Percentiles rank a stretch among this genome's conserved stretches.
Evolutionary conservation across 2,888 invertebrate genomes (phyloP).

Genomic region (Eristalis tenax): DNA sequence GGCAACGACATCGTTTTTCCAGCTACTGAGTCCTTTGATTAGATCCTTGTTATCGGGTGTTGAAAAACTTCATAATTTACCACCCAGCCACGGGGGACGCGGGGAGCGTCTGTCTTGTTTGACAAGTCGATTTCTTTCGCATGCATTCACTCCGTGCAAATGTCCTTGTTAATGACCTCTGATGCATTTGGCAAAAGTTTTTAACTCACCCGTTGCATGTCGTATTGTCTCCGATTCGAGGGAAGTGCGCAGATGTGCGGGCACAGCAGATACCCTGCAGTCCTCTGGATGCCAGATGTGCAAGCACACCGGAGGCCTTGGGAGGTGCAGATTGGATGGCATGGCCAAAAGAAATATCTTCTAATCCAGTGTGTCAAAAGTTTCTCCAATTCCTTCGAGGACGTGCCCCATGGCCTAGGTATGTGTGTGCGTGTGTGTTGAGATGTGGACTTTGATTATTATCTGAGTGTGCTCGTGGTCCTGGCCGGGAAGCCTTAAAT

Average conservation of each 20-base stretch:
- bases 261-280: neutral
- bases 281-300: neutral
- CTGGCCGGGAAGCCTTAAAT: slow-evolving; percentile 21
- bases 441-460: slow-evolving; percentile 45
- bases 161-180: slow-evolving; percentile 7
- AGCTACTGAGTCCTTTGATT: slow-evolving; percentile 44
- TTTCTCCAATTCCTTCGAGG: slow-evolving; percentile 20
- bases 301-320: no score
- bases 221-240: neutral
- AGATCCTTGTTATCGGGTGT: slow-evolving; percentile 47
- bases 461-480: slow-evolving; percentile 48
- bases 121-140: slow-evolving; percentile 40
- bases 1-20: slow-evolving; percentile 54
- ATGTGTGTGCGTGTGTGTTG: neutral
- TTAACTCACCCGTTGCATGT: slow-evolving; percentile 21
- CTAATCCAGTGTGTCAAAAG: slow-evolving; percentile 33
- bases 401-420: neutral
- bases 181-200: slow-evolving; percentile 40
- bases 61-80: slow-evolving; percentile 41
- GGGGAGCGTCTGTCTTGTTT: slow-evolving; percentile 1
- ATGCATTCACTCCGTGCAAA: neutral
- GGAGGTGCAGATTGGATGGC: neutral
- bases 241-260: neutral
- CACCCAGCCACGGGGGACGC: neutral
- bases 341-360: slow-evolving; percentile 13